These are phyloP conservation scores for Cyprinodon diabolis DNA, from an alignment of 2,797 vertebrate genomes.

Conservation along the genomic window DNA sequence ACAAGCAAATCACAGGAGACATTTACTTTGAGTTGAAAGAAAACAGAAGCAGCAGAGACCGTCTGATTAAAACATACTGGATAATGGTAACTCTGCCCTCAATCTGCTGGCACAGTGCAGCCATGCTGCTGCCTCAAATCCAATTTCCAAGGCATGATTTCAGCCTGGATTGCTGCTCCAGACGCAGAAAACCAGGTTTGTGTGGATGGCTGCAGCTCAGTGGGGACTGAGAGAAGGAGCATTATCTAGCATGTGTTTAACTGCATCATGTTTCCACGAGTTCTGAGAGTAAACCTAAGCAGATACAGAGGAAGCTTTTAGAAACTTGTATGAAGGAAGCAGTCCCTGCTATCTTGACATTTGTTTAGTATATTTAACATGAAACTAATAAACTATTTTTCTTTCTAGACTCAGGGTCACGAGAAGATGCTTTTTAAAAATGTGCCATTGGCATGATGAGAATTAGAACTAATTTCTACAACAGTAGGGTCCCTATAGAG, in stretches of 20 bases:
- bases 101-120: conserved; percentile 47
- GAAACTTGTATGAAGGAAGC: conserved; percentile 38
- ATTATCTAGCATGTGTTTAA: no score
- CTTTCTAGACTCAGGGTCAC: conserved; percentile 37
- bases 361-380: conserved; percentile 45
- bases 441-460: conserved; percentile 55
- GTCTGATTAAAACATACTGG: conserved; percentile 71
- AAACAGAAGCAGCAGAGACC: conserved; percentile 56
- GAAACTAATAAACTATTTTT: not conserved
- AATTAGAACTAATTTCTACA: conserved; percentile 15
- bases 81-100: conserved; percentile 63
- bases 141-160: conserved; percentile 66
- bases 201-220: conserved; percentile 29
- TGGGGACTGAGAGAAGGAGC: conserved; percentile 14
- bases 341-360: conserved; percentile 46
- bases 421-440: conserved; percentile 44
- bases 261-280: no score
- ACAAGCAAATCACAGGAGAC: conserved; percentile 42
- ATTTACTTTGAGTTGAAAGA: conserved; percentile 60
- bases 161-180: conserved; percentile 26
- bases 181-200: conserved; percentile 16
- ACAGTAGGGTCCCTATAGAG: conserved; percentile 13
- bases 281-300: conserved; percentile 8
- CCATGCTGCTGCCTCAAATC: conserved; percentile 51
- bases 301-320: conserved; percentile 47